These are phyloP conservation scores for Pseudomugil gertrudae DNA, from an alignment of 2,797 vertebrate genomes.

Conservation along the genomic window DNA sequence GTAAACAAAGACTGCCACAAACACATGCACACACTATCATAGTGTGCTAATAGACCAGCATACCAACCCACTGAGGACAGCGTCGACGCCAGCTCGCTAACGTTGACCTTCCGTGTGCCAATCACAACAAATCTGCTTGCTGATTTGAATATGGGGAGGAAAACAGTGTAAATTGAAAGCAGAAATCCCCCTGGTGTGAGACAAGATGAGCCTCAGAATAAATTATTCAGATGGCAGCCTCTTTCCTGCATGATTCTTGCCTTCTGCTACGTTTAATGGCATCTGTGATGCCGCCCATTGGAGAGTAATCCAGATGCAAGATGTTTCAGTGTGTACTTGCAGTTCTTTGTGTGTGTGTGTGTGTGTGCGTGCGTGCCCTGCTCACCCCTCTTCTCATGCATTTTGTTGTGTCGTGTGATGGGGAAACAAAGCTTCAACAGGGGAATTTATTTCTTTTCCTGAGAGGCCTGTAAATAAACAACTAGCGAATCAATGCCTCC, in stretches of 20 bases:
- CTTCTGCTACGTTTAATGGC: conserved; percentile 82
- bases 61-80: conserved; percentile 65
- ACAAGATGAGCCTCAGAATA: conserved; percentile 79
- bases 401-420: conserved; percentile 71
- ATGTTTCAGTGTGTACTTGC: conserved; percentile 36
- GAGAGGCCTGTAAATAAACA: conserved; percentile 82
- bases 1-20: conserved; percentile 77
- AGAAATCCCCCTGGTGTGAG: conserved; percentile 78
- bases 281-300: conserved; percentile 80
- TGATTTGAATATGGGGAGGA: conserved; percentile 73
- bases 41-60: conserved; percentile 70
- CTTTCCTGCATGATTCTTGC: conserved; percentile 78
- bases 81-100: conserved; percentile 57
- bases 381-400: conserved; percentile 69
- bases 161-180: conserved; percentile 76
- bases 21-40: conserved; percentile 40
- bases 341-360: conserved; percentile 7
- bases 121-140: conserved; percentile 77
- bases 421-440: conserved; percentile 78
- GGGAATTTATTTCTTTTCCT: conserved; percentile 79
- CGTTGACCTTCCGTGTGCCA: conserved; percentile 77
- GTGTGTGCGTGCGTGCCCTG: conserved; percentile 46
- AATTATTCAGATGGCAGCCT: conserved; percentile 84
- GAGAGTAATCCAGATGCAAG: conserved; percentile 84
- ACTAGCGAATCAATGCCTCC: conserved; percentile 79